Base-by-base conservation (phyloP, 2,888 invertebrate genomes). In the Geophilus truncorum region DNA sequence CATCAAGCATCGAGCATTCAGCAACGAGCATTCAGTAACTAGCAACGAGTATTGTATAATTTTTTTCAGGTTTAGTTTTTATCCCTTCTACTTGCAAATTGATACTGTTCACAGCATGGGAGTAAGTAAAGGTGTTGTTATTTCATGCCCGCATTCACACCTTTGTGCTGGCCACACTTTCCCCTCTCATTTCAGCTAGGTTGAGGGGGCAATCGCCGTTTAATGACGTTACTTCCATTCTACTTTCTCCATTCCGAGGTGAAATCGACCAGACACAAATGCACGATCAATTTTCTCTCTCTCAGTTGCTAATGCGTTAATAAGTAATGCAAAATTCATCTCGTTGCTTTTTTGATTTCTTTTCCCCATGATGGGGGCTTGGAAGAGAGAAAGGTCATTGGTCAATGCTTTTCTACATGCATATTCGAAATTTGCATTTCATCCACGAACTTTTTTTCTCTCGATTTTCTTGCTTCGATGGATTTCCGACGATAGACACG, bases 121-220 rank as follows among this genome's bases (percentile, higher is more conserved):
- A 62, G 57, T 23, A 62, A 62, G 23, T 62, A 23, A 23, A 23
- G 57, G 18, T 23, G 57, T 23, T 18, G 57, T 62, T 62, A 62
- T 62, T 62, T 62, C 57, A 62, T 62, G 57, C 57, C 57, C 57
- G 57, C 57, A 62, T 62, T 62, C 57, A 62, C 57, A 62, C 57
- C 57, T 62, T 62, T 62, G 57, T 62, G 57, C 57, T 62, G 23
- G 57, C 21, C 57, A 62, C n/a, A n/a, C n/a, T n/a, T n/a, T n/a
- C n/a, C n/a, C n/a, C n/a, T n/a, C n/a, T n/a, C 57, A 62, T 62
- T 62, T 62, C 57, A 15, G n/a, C 21, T n/a, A 15, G 57, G 57
- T 57, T 57, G 57, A 62, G 57, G 57, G 40, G 57, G 57, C 57
- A 62, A 62, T 62, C 57, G 57, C 21, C 57, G 21, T 62, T 62